Percentiles rank a stretch among this genome's conserved stretches.
phyloP scores from a whole-genome alignment of 2,113 vertebrate species.

The Plestiodon gilberti region DNA sequence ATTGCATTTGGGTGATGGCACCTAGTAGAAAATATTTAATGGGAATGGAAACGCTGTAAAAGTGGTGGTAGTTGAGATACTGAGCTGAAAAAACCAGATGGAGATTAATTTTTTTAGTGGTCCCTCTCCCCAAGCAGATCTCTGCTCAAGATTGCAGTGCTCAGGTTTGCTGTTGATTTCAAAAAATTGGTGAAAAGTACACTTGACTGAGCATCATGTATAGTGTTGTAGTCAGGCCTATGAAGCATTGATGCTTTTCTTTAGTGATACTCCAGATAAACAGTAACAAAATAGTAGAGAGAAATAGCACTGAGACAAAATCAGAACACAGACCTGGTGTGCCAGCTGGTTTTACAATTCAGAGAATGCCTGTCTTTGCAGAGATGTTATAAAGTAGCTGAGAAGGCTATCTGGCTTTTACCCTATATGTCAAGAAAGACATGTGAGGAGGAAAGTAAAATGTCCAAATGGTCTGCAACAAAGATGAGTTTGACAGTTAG shows the following conservation, averaged over 20 bases:
- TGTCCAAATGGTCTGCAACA: slow-evolving; percentile 17
- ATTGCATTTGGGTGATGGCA: too few relatives aligned
- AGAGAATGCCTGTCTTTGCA: slow-evolving; percentile 20
- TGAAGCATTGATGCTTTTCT: slow-evolving; percentile 58
- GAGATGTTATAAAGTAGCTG: slow-evolving; percentile 23
- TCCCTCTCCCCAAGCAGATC: neutral
- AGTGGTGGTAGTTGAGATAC: too few relatives aligned
- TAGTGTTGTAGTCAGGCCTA: neutral
- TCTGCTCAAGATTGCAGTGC: neutral
- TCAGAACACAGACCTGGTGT: slow-evolving; percentile 40
- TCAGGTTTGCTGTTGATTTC: neutral
- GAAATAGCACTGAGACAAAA: slow-evolving; percentile 58
- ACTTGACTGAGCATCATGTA: neutral
- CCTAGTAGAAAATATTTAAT: too few relatives aligned
- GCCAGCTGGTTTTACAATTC: slow-evolving; percentile 20
- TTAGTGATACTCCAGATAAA: slow-evolving; percentile 64
- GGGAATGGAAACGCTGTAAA: too few relatives aligned
- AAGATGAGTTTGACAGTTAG: slow-evolving; percentile 26
- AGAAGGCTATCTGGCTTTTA: neutral
- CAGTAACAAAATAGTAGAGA: slow-evolving; percentile 40
- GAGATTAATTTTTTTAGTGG: neutral
- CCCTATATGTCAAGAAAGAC: slow-evolving; percentile 8
- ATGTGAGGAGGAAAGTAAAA: neutral
- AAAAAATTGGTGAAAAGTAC: neutral
- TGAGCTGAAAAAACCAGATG: too few relatives aligned